Base-by-base conservation (phyloP, 2,797 vertebrate species). In the Chelon auratus region DNA sequence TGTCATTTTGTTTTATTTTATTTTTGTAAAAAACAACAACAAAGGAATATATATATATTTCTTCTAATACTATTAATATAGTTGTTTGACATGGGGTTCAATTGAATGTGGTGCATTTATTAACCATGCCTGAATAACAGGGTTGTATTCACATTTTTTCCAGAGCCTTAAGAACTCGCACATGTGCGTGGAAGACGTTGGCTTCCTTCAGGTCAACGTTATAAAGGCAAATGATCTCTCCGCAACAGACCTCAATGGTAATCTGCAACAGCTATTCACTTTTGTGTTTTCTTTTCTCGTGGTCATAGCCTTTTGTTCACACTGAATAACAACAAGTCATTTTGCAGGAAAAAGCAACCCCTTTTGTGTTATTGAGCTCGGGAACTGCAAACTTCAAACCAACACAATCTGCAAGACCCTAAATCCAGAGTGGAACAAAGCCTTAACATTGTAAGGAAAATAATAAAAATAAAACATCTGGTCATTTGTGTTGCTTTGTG, bases 381-480 rank as follows among this genome's bases (percentile, higher is more conserved):
- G 96, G 11, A 99, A 98, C 0, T 95, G 96, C 92, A 94, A 95
- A 65, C 96, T 99, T 72, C 97, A 97, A 90, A 98, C 97, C 5
- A 96, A 97, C 62, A 97, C 97, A 0, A 70, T 97, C 76, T 95
- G 95, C 91, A 99, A 97, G 92, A 97, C 93, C 50, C 87, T 97
- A 73, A 98, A 97, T 80, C 98, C 98, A 0, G 97, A 98, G 81
- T 99, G 98, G 98, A 97, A 95, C 92, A 96, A 96, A 93, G 95
- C 95, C 54, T 94, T 99, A 68, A 97, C 97, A 0, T 95, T 99
- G 98, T 99, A 89, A 96, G 96, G 92, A 66, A n/a, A 48, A 48
- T n/a, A 18, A 68, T 2, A 9, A 53, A 59, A 56, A 56, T 14
- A 43, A 12, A 17, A 20, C 15, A 47, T 3, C 5, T 1, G 30